Conservation (phyloP, 2,888 invertebrate species). For the Callyntrura guangdongensis region DNA sequence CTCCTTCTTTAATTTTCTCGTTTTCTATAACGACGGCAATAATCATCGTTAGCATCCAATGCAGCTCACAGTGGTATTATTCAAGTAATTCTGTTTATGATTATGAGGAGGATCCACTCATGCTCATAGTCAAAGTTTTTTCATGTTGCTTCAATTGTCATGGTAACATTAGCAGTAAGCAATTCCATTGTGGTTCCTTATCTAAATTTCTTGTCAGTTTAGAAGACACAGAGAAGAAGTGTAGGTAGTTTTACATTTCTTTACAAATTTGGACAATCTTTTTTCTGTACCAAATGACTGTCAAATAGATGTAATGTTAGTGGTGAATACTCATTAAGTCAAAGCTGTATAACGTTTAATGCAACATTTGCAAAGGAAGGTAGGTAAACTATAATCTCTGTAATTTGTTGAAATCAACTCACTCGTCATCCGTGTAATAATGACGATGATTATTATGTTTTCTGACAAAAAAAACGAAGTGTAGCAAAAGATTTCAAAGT, state of each 20-base stretch:
- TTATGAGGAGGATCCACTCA: neutral
- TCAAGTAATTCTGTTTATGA: neutral
- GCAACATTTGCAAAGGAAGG: neutral
- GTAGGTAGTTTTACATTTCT: neutral
- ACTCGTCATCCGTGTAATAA: slow-evolving; percentile 7
- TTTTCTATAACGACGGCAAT: neutral
- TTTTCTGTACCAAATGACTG: neutral
- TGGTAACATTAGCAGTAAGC: neutral
- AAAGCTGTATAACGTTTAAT: neutral
- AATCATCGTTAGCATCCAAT: neutral
- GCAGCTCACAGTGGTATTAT: too few species aligned
- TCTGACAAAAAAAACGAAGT: slow-evolving; percentile 1
- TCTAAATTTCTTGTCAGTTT: neutral
- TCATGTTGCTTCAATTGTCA: neutral
- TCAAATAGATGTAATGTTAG: neutral
- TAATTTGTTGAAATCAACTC: slow-evolving; percentile 26
- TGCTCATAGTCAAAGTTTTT: neutral
- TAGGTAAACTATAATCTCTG: neutral
- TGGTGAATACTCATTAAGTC: neutral
- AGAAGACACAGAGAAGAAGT: neutral
- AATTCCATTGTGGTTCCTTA: neutral
- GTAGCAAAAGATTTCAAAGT: neutral
- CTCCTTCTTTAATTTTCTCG: neutral
- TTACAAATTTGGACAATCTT: neutral
- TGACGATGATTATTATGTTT: neutral